Evolutionary conservation across 2,113 vertebrate genomes (phyloP).

Genomic region (Sisor rabdophorus): DNA sequence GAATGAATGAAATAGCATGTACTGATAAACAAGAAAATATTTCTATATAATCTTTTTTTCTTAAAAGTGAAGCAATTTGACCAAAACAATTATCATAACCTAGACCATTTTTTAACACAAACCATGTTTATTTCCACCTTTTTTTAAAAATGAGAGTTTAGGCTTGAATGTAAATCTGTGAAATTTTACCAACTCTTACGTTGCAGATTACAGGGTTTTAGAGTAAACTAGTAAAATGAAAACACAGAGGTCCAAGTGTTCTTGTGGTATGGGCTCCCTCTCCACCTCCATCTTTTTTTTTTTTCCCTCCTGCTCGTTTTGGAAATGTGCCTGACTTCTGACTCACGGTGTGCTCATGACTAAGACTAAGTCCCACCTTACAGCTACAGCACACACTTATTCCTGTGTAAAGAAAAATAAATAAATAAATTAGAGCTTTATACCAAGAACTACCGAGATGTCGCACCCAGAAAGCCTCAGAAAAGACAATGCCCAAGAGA

Average conservation of each 20-base stretch:
- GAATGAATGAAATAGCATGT: no score
- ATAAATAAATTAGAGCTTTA: background rate
- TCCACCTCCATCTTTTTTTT: conserved; percentile 11
- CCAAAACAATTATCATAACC: background rate
- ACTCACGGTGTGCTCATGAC: conserved; percentile 56
- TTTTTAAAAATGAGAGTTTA: conserved; percentile 4
- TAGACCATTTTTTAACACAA: no score
- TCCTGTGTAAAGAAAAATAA: conserved; percentile 1
- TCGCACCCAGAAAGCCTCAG: background rate
- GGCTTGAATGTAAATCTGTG: conserved; percentile 3
- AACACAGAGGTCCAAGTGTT: conserved; percentile 53
- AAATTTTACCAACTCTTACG: conserved; percentile 11
- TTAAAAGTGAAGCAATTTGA: background rate
- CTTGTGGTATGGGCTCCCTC: conserved; percentile 49
- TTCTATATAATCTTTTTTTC: background rate
- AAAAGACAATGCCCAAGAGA: background rate
- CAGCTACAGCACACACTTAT: conserved; percentile 41
- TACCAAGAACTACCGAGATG: background rate
- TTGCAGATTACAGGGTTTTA: conserved; percentile 14
- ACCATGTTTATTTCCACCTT: no score
- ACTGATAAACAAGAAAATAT: no score
- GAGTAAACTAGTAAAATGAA: conserved; percentile 41
- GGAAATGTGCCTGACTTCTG: conserved; percentile 61
- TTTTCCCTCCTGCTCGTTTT: conserved; percentile 51
- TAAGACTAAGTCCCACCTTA: conserved; percentile 52